These are phyloP conservation scores for Pocillopora verrucosa DNA, from an alignment of 64 coral and sea anemone genomes.

Conservation along the genomic window DNA sequence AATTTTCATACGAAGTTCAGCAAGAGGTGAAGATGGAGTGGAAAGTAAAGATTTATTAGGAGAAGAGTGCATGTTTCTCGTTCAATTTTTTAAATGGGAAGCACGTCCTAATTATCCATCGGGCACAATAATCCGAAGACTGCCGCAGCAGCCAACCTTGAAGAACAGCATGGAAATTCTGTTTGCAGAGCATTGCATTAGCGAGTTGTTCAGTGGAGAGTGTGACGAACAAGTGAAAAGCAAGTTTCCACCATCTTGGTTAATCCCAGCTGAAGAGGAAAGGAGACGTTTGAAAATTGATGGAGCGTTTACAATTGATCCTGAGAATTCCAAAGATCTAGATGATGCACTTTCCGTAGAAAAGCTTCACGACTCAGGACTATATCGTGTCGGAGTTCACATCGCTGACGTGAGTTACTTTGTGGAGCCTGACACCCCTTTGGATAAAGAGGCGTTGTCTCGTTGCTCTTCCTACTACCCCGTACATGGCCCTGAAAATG, in stretches of 20 bases:
- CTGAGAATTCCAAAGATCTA: conserved; percentile 67
- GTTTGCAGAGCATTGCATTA: conserved; percentile 65
- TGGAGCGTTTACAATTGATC: conserved; percentile 75
- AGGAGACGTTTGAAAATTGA: conserved; percentile 22
- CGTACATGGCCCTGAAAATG: conserved; percentile 18
- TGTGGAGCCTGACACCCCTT: conserved; percentile 51
- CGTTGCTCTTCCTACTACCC: conserved; percentile 74
- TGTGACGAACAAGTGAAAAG: not conserved
- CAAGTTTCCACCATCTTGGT: conserved; percentile 26
- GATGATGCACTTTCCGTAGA: conserved; percentile 84
- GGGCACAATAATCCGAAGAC: conserved; percentile 49
- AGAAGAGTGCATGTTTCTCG: conserved; percentile 66
- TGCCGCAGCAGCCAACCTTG: conserved; percentile 16
- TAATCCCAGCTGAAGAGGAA: conserved; percentile 47
- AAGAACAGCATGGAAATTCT: conserved; percentile 40
- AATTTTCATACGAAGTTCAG: not conserved
- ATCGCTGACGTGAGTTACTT: conserved; percentile 81
- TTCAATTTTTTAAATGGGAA: conserved; percentile 67
- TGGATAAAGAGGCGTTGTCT: conserved; percentile 66
- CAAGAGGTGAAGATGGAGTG: not conserved
- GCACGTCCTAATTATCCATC: conserved; percentile 30
- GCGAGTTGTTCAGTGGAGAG: conserved; percentile 32
- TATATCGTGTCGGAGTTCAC: conserved; percentile 67
- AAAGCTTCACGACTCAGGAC: not conserved
- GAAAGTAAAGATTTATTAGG: conserved; percentile 35